Base-by-base conservation (phyloP, 2,797 vertebrate genomes). In the Poecilia wingei region DNA sequence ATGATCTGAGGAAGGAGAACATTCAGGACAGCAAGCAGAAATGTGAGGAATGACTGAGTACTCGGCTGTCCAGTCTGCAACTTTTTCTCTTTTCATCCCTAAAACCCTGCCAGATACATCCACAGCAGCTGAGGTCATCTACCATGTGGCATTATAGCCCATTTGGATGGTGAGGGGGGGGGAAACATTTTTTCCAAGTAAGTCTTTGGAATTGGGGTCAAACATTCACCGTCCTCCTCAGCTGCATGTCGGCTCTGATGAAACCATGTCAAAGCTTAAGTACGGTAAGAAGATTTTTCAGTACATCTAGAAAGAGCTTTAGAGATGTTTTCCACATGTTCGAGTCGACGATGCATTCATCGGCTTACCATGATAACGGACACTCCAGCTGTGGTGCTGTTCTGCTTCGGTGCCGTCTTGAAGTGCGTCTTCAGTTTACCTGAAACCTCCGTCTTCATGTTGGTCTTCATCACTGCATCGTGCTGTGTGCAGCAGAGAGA, bases 361-460 rank as follows among this genome's bases (percentile, higher is more conserved):
- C 49, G 36, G 39, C 97, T 98, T 91, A 99, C 98, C 98, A 98
- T 96, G 93, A 99, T 99, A 79, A 99, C 96, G 0, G 98, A 97
- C 92, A 98, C 98, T 55, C 96, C 98, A 1, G 98, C 96, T 9
- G 95, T 92, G 82, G 97, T 97, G 95, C 91, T 96, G 95, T 87
- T 96, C 94, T 96, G 96, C 92, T 97, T 98, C 83, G 97, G 95
- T 53, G 94, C 91, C 22, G 97, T 95, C 91, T 96, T 97, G 95
- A 99, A 99, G 96, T 99, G 98, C 93, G 96, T 98, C 93, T 96
- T 98, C 88, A 98, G 97, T 97, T 98, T 98, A 96, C 97, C 98
- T 94, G 97, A 97, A 84, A 99, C 98, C 93, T 98, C 97, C 82
- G 94, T 96, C 92, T 98, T 97, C 97, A 99, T 98, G 92, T 98